Conservation (phyloP, 2,888 invertebrate genomes). For the Kuschelorhynchus macadamiae region DNA sequence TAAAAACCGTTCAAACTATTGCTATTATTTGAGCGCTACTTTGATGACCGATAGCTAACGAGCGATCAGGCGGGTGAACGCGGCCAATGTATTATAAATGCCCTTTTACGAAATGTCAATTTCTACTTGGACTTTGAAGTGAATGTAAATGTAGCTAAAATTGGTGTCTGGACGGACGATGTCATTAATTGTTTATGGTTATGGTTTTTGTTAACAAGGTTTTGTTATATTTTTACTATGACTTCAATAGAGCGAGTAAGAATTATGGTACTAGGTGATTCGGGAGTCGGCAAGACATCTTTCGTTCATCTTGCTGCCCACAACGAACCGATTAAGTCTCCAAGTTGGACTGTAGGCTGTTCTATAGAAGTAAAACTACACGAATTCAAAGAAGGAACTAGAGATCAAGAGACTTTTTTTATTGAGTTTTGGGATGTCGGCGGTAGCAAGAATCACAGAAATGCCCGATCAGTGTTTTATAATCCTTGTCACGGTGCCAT, state of each 20-base stretch:
- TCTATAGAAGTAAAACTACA: constrained; percentile 96
- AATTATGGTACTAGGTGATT: constrained; percentile 91
- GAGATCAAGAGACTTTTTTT: constrained; percentile 90
- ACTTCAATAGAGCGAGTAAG: constrained; percentile 91
- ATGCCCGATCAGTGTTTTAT: constrained; percentile 95
- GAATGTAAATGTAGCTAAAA: too few relatives aligned
- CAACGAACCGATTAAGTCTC: constrained; percentile 86
- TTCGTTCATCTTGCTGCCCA: constrained; percentile 92
- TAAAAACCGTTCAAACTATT: too few relatives aligned
- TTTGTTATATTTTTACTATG: constrained; percentile 68
- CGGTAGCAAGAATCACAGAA: constrained; percentile 93
- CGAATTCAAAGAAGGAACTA: constrained; percentile 94
- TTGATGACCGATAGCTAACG: too few relatives aligned
- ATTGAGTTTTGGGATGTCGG: constrained; percentile 98
- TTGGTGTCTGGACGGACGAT: too few relatives aligned
- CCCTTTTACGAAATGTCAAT: too few relatives aligned
- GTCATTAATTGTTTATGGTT: too few relatives aligned
- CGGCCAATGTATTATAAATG: too few relatives aligned
- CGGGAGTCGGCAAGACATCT: constrained; percentile 97
- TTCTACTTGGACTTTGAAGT: too few relatives aligned
- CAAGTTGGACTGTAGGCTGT: constrained; percentile 97
- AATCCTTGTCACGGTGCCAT: constrained; percentile 95
- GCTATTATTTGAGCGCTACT: too few relatives aligned
- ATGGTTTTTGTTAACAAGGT: background rate
- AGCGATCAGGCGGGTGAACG: too few relatives aligned